Percentiles rank a stretch among this genome's conserved stretches.
Conservation (phyloP, 2,797 vertebrate genomes). For the Helicolenus hilgendorfi region DNA sequence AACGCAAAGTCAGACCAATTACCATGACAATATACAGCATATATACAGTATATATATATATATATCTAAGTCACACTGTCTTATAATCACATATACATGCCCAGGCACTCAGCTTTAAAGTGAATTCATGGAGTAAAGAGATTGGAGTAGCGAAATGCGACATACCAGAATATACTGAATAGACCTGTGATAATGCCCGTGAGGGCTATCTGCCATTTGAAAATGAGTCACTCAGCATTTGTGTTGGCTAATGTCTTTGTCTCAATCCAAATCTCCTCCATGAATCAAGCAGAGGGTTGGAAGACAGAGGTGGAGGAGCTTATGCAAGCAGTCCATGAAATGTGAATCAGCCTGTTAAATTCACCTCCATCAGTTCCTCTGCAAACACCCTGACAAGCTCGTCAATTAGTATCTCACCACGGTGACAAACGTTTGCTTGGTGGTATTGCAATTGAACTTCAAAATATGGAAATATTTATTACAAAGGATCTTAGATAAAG, state of each 20-base stretch:
- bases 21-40: neutral
- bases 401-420: slow-evolving; percentile 43
- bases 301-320: slow-evolving; percentile 78
- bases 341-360: slow-evolving; percentile 78
- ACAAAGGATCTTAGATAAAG: neutral
- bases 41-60: too few relatives aligned
- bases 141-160: slow-evolving; percentile 35
- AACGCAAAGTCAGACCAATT: slow-evolving; percentile 30
- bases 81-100: neutral
- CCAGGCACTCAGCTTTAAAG: slow-evolving; percentile 24
- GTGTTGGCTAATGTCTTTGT: slow-evolving; percentile 81
- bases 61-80: neutral
- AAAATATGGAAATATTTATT: slow-evolving; percentile 35
- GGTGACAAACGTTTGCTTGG: slow-evolving; percentile 18
- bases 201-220: slow-evolving; percentile 69
- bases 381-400: slow-evolving; percentile 41
- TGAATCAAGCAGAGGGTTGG: slow-evolving; percentile 73
- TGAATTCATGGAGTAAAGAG: slow-evolving; percentile 54
- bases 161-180: slow-evolving; percentile 37
- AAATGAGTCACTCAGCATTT: slow-evolving; percentile 82
- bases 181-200: slow-evolving; percentile 39
- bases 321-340: slow-evolving; percentile 78
- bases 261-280: slow-evolving; percentile 74
- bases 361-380: slow-evolving; percentile 68
- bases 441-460: neutral